phyloP scores from a whole-genome alignment of 2,888 invertebrate species.

The Blera fallax region DNA sequence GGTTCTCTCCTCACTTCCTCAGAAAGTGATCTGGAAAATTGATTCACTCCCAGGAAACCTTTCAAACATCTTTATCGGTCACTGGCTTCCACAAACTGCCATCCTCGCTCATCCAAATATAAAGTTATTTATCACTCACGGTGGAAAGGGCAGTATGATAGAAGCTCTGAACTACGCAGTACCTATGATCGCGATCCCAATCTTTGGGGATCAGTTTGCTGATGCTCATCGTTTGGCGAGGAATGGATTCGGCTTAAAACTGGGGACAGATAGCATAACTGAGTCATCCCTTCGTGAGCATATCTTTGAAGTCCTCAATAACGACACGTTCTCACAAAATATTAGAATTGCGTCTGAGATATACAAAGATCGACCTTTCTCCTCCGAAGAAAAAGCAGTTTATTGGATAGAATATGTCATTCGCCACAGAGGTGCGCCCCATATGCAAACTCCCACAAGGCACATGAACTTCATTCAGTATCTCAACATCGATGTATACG shows the following conservation, averaged over 20 bases:
- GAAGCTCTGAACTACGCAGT: constrained; percentile 90
- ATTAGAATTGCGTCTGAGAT: constrained; percentile 81
- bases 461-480: constrained; percentile 81
- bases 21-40: constrained; percentile 54
- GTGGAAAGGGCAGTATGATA: constrained; percentile 88
- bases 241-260: constrained; percentile 82
- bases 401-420: constrained; percentile 85
- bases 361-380: constrained; percentile 83
- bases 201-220: constrained; percentile 90
- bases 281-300: constrained; percentile 52
- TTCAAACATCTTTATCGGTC: constrained; percentile 78
- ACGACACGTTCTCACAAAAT: constrained; percentile 66
- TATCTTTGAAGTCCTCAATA: constrained; percentile 71
- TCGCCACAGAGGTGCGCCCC: constrained; percentile 83
- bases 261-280: constrained; percentile 66
- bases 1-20: constrained; percentile 35
- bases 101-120: constrained; percentile 88
- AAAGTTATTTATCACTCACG: constrained; percentile 80
- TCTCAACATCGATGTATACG: constrained; percentile 82
- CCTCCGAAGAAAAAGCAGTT: constrained; percentile 82
- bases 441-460: constrained; percentile 82
- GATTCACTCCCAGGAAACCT: not conserved
- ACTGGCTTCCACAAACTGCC: constrained; percentile 86
- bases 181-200: constrained; percentile 88
- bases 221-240: constrained; percentile 88